Conservation (phyloP, 2,888 invertebrate species). For the Congeria kusceri region DNA sequence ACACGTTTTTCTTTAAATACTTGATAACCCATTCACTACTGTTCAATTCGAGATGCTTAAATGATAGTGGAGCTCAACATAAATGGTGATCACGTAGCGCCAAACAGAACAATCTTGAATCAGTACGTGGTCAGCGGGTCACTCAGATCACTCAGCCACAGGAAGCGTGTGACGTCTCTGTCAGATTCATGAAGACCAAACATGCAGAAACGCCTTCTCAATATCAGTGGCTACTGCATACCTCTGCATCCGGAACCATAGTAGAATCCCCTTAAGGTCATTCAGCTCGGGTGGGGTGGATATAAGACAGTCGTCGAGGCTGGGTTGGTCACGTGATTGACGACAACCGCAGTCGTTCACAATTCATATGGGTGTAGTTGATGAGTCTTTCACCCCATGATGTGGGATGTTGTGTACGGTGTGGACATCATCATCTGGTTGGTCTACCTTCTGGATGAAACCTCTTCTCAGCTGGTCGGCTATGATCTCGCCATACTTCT, state of each 20-base stretch:
- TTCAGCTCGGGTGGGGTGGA: constrained; percentile 34
- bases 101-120: constrained; percentile 35
- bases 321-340: constrained; percentile 16
- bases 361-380: constrained; percentile 12
- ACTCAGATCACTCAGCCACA: constrained; percentile 38
- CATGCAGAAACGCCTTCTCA: constrained; percentile 45
- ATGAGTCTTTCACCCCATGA: constrained; percentile 30
- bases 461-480: constrained; percentile 23
- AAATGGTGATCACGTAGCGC: constrained; percentile 36
- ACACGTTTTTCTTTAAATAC: too few relatives aligned
- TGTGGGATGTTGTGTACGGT: constrained; percentile 47
- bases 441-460: constrained; percentile 22
- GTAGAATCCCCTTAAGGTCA: constrained; percentile 27
- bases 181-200: constrained; percentile 27
- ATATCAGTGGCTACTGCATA: constrained; percentile 40
- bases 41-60: too few relatives aligned
- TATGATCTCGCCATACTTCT: constrained; percentile 40
- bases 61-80: constrained; percentile 13
- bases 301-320: constrained; percentile 36
- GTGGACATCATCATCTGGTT: not conserved
- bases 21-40: too few relatives aligned
- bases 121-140: constrained; percentile 28
- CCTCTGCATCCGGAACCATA: constrained; percentile 31
- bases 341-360: constrained; percentile 48
- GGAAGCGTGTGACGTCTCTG: constrained; percentile 40